Evolutionary conservation across 2,888 invertebrate species (phyloP), one percentile per base, ranked within the genome.

Genomic region (Lingula anatina): DNA sequence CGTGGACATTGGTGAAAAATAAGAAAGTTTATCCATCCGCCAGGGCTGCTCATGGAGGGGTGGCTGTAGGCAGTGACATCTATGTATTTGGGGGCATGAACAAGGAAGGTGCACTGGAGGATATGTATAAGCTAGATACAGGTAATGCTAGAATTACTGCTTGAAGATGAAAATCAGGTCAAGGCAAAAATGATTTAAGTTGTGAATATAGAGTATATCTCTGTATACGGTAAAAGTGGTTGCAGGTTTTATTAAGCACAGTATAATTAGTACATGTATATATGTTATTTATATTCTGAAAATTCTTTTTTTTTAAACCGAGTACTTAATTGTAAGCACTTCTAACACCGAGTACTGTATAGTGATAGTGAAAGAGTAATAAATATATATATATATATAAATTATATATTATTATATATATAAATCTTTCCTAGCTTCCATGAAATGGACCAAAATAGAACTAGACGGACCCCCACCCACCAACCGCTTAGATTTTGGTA

Each of bases 21-120:
- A 68, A 68, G 52, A 65, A 65, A 44, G 55, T 51, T 1, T 58
- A 47, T 39, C 75, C 75, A 2, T 59, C 62, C 37, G 65, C 73
- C 2, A 54, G 76, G 37, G 73, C 76, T 3, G 75, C 71, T 12
- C 76, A 76, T 53, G 64, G 66, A 36, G 72, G 64, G 2, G 59
- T 71, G 20, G 56, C 64, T 9, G 50, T 57, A 26, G 68, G 62
- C 23, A 59, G 53, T 1, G 56, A 60, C 42, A 48, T 76, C 38
- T 73, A 62, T 50, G 60, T 76, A 35, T 75, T 73, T 62, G 76
- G 76, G 37, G 76, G 76, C 15, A 68, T 76, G 70, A 68, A 62
- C 53, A 54, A 62, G 50, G 66, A 68, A 46, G 73, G 75, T 7
- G 75, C 76, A 2, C 55, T 75, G 36, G 71, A 73, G 56, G 76